Evolutionary conservation across 2,888 invertebrate genomes (phyloP).

Genomic region (Synergus umbraculus): DNA sequence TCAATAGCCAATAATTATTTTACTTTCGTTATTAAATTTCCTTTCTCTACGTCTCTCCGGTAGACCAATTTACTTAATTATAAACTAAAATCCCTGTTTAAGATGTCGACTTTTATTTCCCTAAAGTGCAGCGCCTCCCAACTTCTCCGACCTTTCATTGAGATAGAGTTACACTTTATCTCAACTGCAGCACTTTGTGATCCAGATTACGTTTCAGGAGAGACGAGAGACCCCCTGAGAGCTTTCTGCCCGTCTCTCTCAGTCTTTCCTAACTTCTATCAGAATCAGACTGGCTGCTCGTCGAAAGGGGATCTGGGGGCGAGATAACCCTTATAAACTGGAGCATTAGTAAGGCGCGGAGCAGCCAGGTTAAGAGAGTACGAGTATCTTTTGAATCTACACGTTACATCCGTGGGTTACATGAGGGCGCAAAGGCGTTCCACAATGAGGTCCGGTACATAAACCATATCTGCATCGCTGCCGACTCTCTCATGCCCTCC

Average conservation of each 20-base stretch:
- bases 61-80: neutral
- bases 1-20: too few relatives aligned
- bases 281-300: conserved; percentile 39
- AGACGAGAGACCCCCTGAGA: conserved; percentile 35
- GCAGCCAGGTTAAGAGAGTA: conserved; percentile 60
- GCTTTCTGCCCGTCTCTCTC: conserved; percentile 29
- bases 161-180: conserved; percentile 52
- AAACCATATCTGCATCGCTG: conserved; percentile 73
- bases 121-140: conserved; percentile 51
- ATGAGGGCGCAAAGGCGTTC: conserved; percentile 66
- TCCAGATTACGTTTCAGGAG: conserved; percentile 34
- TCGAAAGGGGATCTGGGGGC: conserved; percentile 44
- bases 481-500: conserved; percentile 50
- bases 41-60: neutral
- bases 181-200: conserved; percentile 44
- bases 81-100: neutral
- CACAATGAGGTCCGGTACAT: conserved; percentile 73
- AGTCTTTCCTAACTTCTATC: conserved; percentile 41
- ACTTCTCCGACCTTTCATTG: conserved; percentile 52
- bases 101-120: neutral
- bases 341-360: conserved; percentile 74
- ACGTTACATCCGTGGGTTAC: conserved; percentile 59
- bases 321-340: conserved; percentile 70
- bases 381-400: conserved; percentile 68
- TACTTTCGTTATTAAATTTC: too few relatives aligned